A percentile compares a stretch with the other conserved stretches of the same genome.
These are phyloP conservation scores for Aegithalos caudatus DNA, from an alignment of 2,113 vertebrate genomes.

Conservation along the genomic window DNA sequence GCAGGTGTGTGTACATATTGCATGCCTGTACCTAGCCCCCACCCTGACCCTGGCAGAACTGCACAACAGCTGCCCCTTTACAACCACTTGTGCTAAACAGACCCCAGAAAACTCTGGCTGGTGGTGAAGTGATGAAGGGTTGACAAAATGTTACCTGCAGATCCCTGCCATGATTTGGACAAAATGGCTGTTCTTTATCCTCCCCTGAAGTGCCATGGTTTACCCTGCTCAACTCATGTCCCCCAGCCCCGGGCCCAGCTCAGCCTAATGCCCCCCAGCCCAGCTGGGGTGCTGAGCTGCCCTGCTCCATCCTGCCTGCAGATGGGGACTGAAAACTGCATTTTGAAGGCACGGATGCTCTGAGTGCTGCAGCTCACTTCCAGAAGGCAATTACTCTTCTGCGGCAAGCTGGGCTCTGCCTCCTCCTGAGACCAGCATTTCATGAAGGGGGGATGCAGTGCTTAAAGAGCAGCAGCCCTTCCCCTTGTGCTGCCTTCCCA, in stretches of 20 bases:
- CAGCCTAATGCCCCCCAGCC: neutral
- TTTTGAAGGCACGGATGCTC: neutral
- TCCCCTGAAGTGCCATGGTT: neutral
- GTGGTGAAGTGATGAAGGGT: neutral
- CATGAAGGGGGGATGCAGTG: neutral
- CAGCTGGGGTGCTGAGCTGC: neutral
- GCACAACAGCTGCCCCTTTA: neutral
- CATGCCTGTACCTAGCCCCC: neutral
- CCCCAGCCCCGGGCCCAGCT: neutral
- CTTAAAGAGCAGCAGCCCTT: neutral
- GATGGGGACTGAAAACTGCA: conserved; percentile 43
- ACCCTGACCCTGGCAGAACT: neutral
- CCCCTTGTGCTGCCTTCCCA: neutral
- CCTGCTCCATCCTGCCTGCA: conserved; percentile 56
- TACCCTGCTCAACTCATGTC: neutral
- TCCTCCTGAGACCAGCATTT: neutral
- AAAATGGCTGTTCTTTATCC: neutral
- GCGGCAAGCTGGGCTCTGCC: neutral
- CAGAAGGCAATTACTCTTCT: neutral
- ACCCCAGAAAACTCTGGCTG: neutral
- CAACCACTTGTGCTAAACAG: neutral
- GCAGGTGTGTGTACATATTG: accelerated
- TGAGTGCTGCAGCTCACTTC: neutral
- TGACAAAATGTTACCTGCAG: neutral
- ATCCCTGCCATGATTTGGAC: neutral